phyloP scores from a whole-genome alignment of 2,888 invertebrate species.

The Chaitophorus viminalis region DNA sequence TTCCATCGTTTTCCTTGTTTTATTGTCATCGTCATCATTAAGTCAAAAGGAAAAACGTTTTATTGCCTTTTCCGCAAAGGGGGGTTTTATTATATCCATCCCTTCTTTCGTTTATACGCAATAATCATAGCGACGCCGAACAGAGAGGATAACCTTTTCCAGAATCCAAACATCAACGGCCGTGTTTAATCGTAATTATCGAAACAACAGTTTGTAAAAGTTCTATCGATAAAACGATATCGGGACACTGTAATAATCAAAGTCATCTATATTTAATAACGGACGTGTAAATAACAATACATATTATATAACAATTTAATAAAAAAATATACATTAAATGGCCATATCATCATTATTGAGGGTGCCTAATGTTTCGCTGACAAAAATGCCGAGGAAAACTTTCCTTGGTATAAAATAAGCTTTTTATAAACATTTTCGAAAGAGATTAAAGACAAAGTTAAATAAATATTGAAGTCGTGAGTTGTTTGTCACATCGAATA shows the following conservation, averaged over 20 bases:
- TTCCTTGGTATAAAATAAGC: neutral
- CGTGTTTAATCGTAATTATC: neutral
- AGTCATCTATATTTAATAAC: neutral
- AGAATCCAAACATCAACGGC: neutral
- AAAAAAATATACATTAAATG: neutral
- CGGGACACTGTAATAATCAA: neutral
- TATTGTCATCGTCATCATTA: slow-evolving; percentile 39
- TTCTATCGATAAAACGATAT: neutral
- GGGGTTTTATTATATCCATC: slow-evolving; percentile 3
- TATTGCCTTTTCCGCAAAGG: slow-evolving; percentile 35
- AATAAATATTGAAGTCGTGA: slow-evolving; percentile 31
- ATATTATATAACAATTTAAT: neutral
- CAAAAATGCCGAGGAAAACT: neutral
- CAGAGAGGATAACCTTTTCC: neutral
- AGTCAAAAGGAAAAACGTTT: slow-evolving; percentile 53
- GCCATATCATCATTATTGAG: neutral
- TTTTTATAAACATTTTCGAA: slow-evolving; percentile 30
- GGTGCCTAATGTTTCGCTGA: neutral
- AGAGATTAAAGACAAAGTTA: slow-evolving; percentile 26
- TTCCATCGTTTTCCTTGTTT: slow-evolving; percentile 27
- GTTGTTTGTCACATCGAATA: slow-evolving; percentile 14
- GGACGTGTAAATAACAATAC: neutral
- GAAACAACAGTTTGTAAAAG: neutral
- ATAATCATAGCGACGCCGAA: slow-evolving; percentile 19
- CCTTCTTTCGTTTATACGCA: neutral